Conservation (phyloP, 1,140 invertebrate genomes). For the Condylostylus longicornis region DNA sequence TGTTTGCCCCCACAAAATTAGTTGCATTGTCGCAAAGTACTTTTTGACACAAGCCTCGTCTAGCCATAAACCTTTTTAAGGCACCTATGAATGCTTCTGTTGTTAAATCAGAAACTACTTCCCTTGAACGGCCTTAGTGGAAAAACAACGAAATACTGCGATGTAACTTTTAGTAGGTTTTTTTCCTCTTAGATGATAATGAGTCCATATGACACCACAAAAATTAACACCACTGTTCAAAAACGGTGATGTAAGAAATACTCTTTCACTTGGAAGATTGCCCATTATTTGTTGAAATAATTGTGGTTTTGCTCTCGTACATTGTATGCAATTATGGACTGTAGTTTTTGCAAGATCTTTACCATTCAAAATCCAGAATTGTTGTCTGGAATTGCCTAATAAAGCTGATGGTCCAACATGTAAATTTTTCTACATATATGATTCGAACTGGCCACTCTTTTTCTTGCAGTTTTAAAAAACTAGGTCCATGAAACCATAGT, state of each 20-base stretch:
- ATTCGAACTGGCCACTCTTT: no score
- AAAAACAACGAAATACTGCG: slow-evolving; percentile 7
- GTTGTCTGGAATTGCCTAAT: background rate
- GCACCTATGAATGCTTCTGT: slow-evolving; percentile 17
- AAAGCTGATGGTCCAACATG: background rate
- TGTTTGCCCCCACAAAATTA: slow-evolving; percentile 11
- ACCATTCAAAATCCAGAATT: slow-evolving; percentile 20
- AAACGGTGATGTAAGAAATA: slow-evolving; percentile 14
- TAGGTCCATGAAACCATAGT: no score
- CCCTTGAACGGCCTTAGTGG: slow-evolving; percentile 17
- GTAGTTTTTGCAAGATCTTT: slow-evolving; percentile 10
- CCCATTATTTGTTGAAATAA: slow-evolving; percentile 19
- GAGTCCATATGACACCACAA: slow-evolving; percentile 18
- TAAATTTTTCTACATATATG: no score
- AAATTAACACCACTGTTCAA: slow-evolving; percentile 18
- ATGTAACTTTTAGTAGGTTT: slow-evolving; percentile 4
- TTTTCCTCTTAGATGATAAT: background rate
- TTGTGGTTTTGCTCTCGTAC: slow-evolving; percentile 15
- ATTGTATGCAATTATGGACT: slow-evolving; percentile 21
- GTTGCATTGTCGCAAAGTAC: slow-evolving; percentile 20
- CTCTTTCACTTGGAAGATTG: slow-evolving; percentile 12
- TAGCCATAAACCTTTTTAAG: slow-evolving; percentile 18
- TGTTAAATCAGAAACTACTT: slow-evolving; percentile 15
- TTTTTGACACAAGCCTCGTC: slow-evolving; percentile 11
- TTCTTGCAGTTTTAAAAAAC: no score